Conservation (phyloP, 1,140 invertebrate species). For the Arctopsyche grandis region DNA sequence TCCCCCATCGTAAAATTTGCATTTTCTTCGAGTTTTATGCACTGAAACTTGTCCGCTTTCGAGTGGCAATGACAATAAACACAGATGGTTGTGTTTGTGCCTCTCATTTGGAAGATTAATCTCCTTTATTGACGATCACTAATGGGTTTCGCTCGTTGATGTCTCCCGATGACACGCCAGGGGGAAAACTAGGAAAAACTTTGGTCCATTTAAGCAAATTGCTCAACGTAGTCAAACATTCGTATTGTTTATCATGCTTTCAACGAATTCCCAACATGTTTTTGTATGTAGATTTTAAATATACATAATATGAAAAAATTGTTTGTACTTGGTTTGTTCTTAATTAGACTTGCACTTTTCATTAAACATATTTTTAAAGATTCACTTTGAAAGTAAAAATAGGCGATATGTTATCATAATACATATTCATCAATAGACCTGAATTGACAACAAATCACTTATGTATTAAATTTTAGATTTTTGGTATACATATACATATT, state of each 20-base stretch:
- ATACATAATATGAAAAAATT: too few species aligned
- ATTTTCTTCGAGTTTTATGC: conserved; percentile 8
- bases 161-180: neutral
- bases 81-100: neutral
- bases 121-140: neutral
- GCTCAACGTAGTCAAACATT: neutral
- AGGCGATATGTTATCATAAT: too few species aligned
- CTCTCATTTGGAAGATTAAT: neutral
- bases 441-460: too few species aligned
- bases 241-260: neutral
- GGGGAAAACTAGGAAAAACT: neutral
- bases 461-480: too few species aligned
- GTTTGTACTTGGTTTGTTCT: too few species aligned
- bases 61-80: neutral
- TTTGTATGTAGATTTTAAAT: too few species aligned
- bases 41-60: neutral
- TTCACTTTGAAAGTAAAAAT: too few species aligned
- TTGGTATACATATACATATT: too few species aligned
- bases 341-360: too few species aligned
- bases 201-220: neutral
- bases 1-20: neutral
- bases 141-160: neutral
- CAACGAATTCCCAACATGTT: neutral
- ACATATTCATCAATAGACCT: too few species aligned
- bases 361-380: too few species aligned